Evolutionary conservation across 2,888 invertebrate species (phyloP).

Genomic region (Drosophila kuntzei): DNA sequence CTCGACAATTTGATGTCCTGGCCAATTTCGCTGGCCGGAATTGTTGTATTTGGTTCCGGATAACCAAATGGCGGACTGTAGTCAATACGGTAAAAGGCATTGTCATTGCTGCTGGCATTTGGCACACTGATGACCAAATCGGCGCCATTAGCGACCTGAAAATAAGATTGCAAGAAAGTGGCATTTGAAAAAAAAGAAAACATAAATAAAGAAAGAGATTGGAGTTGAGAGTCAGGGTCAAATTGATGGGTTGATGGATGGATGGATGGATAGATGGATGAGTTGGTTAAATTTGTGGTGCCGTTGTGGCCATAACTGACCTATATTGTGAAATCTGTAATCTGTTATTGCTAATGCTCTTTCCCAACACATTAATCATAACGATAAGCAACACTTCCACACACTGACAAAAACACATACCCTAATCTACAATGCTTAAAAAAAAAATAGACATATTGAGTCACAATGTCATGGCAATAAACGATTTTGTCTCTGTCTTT

Average conservation of each 20-base stretch:
- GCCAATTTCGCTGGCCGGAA: constrained; percentile 92
- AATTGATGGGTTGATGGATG: constrained; percentile 1
- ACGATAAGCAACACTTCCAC: constrained; percentile 33
- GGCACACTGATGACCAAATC: constrained; percentile 96
- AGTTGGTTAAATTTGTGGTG: neutral
- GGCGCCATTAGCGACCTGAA: constrained; percentile 87
- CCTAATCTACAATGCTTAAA: constrained; percentile 28
- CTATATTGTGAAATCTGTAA: constrained; percentile 52
- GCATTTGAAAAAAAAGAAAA: neutral
- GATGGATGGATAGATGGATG: too few relatives aligned
- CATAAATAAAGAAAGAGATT: neutral
- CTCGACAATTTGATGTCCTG: constrained; percentile 94
- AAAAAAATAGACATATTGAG: too few relatives aligned
- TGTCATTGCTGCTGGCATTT: constrained; percentile 91
- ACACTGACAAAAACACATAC: constrained; percentile 3
- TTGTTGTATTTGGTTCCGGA: constrained; percentile 94
- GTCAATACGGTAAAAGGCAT: constrained; percentile 93
- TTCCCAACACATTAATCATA: constrained; percentile 51
- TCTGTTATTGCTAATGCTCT: constrained; percentile 24
- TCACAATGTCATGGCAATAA: constrained; percentile 50
- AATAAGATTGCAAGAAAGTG: constrained; percentile 24
- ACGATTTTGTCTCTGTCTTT: neutral
- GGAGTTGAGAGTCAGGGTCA: constrained; percentile 17
- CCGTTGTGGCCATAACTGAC: constrained; percentile 37
- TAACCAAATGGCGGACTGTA: constrained; percentile 94